Evolutionary conservation across 2,797 vertebrate species (phyloP).

Genomic region (Channa striata): DNA sequence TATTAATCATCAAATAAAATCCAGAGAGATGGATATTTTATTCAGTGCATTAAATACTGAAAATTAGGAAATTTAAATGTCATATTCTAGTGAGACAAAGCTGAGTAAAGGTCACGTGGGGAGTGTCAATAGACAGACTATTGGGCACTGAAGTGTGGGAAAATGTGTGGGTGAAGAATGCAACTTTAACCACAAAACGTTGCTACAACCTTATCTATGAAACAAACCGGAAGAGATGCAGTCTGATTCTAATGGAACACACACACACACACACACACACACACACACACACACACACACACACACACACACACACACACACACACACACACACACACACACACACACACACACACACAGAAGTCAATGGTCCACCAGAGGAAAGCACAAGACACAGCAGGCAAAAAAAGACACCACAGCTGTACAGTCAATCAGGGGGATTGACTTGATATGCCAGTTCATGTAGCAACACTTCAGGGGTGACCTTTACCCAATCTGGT

Average conservation of each 20-base stretch:
- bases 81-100: slow-evolving; percentile 1
- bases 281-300: no score
- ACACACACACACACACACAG: not conserved
- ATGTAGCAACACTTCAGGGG: slow-evolving; percentile 30
- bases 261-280: no score
- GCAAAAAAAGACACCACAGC: not conserved
- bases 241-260: not conserved
- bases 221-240: not conserved
- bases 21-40: not conserved
- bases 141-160: not conserved
- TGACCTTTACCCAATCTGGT: slow-evolving; percentile 54
- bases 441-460: slow-evolving; percentile 30
- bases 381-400: not conserved
- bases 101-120: not conserved
- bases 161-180: slow-evolving; percentile 1
- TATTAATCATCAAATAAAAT: not conserved
- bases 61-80: not conserved
- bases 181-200: slow-evolving; percentile 7
- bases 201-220: not conserved
- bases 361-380: not conserved
- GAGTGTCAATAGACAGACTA: not conserved
- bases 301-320: no score
- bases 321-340: no score
- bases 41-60: not conserved
- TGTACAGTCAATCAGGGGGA: slow-evolving; percentile 21